These are phyloP conservation scores for Vireo altiloquus DNA, from an alignment of 2,113 vertebrate species.

Conservation along the genomic window DNA sequence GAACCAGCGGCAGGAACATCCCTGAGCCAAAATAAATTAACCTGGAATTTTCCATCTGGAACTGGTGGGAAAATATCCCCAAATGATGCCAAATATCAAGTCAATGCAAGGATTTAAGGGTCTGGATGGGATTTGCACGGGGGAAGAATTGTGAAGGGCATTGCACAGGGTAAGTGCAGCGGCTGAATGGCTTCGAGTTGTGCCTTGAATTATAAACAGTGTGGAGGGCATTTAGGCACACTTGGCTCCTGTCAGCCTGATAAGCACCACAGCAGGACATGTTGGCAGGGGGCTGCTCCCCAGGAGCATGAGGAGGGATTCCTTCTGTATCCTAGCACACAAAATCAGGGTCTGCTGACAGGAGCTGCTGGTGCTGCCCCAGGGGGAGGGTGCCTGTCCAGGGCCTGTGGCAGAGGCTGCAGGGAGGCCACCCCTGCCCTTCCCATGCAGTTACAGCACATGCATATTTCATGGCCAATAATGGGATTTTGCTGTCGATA, in stretches of 20 bases:
- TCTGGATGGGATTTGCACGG: neutral
- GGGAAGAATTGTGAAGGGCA: neutral
- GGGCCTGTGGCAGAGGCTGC: neutral
- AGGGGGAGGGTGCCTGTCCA: neutral
- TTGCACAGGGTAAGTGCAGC: neutral
- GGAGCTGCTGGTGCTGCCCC: neutral
- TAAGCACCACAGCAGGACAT: accelerated
- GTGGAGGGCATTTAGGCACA: neutral
- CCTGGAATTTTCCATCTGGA: neutral
- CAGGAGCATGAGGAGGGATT: neutral
- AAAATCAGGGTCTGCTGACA: neutral
- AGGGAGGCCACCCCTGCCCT: neutral
- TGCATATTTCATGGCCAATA: conserved; percentile 53
- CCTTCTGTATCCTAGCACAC: neutral
- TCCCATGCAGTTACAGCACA: neutral
- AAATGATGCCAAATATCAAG: neutral
- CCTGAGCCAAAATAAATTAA: neutral
- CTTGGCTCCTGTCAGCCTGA: neutral
- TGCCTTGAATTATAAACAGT: neutral
- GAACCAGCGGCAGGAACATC: neutral
- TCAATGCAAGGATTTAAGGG: neutral
- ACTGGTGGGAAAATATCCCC: neutral
- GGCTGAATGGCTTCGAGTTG: accelerated
- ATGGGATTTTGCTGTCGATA: conserved; percentile 47
- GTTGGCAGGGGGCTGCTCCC: neutral